Conservation (phyloP, 2,113 vertebrate genomes). For the Hystrix cristata region DNA sequence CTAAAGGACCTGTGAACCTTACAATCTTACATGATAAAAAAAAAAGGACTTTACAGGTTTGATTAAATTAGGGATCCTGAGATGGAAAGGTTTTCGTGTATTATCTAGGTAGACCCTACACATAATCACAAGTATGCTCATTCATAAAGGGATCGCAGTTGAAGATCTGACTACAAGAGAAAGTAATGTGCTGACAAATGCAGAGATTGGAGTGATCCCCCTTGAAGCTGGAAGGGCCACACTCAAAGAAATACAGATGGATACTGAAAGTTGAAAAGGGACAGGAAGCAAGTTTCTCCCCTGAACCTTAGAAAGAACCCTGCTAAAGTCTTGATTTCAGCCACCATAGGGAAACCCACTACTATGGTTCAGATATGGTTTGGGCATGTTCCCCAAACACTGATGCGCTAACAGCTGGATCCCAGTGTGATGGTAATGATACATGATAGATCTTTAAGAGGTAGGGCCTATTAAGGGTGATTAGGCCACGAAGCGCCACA, state of each 20-base stretch:
- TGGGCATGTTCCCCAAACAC: not conserved
- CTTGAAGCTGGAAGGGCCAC: not conserved
- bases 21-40: not conserved
- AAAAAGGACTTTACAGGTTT: not conserved
- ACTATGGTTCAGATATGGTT: not conserved
- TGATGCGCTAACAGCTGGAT: not conserved
- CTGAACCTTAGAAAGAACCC: not conserved
- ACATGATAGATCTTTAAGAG: not conserved
- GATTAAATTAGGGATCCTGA: not conserved
- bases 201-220: not conserved
- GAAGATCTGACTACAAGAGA: not conserved
- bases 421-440: not conserved
- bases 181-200: not conserved
- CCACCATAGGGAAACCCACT: not conserved
- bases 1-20: not conserved
- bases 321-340: not conserved
- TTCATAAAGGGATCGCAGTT: not conserved
- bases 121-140: not conserved
- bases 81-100: not conserved
- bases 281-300: not conserved
- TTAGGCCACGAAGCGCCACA: not conserved
- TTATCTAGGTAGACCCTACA: not conserved
- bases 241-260: not conserved
- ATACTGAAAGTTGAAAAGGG: not conserved
- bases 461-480: not conserved